Evolutionary conservation across 92 coral and sea anemone genomes (phyloP), one percentile per base, ranked within the genome.

Genomic region (Blastomussa wellsi): DNA sequence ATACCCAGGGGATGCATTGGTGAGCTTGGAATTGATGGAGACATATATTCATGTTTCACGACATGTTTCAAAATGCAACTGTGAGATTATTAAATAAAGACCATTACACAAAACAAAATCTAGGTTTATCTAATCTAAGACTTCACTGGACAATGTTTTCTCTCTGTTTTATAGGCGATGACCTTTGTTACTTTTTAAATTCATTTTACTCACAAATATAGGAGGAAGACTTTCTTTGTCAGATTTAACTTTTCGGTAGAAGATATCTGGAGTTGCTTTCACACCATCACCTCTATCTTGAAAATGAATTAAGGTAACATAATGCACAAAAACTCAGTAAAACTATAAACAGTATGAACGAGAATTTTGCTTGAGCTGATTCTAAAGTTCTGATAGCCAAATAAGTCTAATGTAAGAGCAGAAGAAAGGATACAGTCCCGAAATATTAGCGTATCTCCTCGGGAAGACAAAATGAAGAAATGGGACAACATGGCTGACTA

Each of bases 341-440:
- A 20, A 57, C 20, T 4, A 3, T 16, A 15, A 51, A 22, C 19
- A 17, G 19, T 15, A 51, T 2, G 22, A 17, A 2, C 19, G 3
- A 24, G 69, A 3, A 32, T 2, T 0, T 1, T 20, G 19, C 3
- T 24, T 53, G 20, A 35, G 17, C 35, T 36, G 28, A 13, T 57
- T 57, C 36, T 69, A 38, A 31, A 38, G 38, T n/a, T 38, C 72
- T 29, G 28, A 37, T 6, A 78, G 22, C 9, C 2, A 4, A 68
- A 17, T 14, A 28, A 78, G 11, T 29, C 36, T 12, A 29, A 64
- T 24, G 13, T 13, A 19, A 66, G 22, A 35, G 32, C n/a, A 9
- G 16, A 64, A 16, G 16, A 89, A 95, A 97, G 99, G 99, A 97
- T 97, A 97, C 99, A 94, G 38, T 97, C 99, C 15, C 99, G 92